These are phyloP conservation scores for Jacana jacana DNA, from an alignment of 2,113 vertebrate genomes.

Conservation along the genomic window DNA sequence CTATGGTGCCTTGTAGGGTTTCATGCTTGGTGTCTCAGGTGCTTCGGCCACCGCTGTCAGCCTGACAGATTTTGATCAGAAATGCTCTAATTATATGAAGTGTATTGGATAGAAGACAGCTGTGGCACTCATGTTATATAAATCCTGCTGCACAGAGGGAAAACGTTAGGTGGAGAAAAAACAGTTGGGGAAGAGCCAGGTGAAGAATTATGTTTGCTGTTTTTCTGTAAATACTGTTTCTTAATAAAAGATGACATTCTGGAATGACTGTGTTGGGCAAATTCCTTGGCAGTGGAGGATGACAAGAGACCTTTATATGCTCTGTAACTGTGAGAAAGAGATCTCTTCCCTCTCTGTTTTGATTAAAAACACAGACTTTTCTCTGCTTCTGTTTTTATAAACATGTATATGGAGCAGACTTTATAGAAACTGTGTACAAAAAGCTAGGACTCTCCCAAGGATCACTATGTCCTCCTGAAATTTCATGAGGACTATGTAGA, in stretches of 20 bases:
- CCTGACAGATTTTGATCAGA: background rate
- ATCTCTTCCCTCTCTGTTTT: background rate
- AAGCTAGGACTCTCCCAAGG: background rate
- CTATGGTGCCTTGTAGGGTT: background rate
- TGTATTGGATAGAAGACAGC: background rate
- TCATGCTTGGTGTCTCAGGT: background rate
- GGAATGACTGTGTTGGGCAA: background rate
- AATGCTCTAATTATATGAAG: background rate
- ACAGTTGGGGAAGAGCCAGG: background rate
- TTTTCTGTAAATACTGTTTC: background rate
- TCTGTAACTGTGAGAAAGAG: background rate
- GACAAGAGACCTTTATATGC: background rate
- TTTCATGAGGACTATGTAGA: background rate
- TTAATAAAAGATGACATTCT: conserved; percentile 1
- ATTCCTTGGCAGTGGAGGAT: background rate
- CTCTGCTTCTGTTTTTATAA: background rate
- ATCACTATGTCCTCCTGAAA: background rate
- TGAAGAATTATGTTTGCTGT: background rate
- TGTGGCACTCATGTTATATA: background rate
- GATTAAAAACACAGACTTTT: background rate
- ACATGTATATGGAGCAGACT: background rate
- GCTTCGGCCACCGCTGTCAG: background rate
- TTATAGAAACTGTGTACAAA: background rate
- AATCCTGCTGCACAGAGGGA: background rate
- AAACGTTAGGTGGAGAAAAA: background rate